A percentile compares a stretch with the other conserved stretches of the same genome.
Evolutionary conservation across 1,140 invertebrate species (phyloP).

Genomic region (Charaxes varanes): DNA sequence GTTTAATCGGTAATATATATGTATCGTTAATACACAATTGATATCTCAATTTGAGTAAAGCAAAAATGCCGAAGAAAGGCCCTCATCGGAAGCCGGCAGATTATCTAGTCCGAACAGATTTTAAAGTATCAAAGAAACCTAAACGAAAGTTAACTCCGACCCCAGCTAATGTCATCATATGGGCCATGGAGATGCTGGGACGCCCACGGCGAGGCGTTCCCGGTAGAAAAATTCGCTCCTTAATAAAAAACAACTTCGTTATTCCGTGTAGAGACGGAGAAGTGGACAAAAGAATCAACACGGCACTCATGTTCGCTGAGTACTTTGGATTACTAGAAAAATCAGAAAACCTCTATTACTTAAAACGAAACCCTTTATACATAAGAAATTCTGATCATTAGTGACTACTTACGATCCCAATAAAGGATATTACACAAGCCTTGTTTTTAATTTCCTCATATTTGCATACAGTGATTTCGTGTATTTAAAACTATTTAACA

Average conservation of each 20-base stretch:
- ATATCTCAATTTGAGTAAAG: too few species aligned
- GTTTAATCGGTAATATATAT: too few species aligned
- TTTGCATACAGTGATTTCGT: too few species aligned
- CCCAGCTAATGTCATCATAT: constrained; percentile 30
- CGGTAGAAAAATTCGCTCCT: constrained; percentile 23
- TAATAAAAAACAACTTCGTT: constrained; percentile 31
- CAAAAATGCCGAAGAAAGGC: too few species aligned
- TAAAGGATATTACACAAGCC: too few species aligned
- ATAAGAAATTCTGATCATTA: not conserved
- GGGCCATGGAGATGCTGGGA: constrained; percentile 29
- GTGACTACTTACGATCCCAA: too few species aligned
- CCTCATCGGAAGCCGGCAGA: too few species aligned
- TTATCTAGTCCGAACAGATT: constrained; percentile 19
- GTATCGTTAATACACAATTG: too few species aligned
- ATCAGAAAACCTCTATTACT: constrained; percentile 22
- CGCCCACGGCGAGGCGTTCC: constrained; percentile 20
- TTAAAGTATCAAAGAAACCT: constrained; percentile 20
- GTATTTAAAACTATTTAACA: too few species aligned
- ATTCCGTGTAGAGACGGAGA: constrained; percentile 26
- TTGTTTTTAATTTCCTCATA: too few species aligned
- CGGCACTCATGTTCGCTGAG: constrained; percentile 21
- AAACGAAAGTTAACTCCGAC: constrained; percentile 16
- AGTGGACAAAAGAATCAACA: constrained; percentile 32
- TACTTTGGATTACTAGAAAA: constrained; percentile 28
- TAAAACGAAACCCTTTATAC: constrained; percentile 3